phyloP scores from a whole-genome alignment of 2,888 invertebrate species.

The Coremacera marginata region DNA sequence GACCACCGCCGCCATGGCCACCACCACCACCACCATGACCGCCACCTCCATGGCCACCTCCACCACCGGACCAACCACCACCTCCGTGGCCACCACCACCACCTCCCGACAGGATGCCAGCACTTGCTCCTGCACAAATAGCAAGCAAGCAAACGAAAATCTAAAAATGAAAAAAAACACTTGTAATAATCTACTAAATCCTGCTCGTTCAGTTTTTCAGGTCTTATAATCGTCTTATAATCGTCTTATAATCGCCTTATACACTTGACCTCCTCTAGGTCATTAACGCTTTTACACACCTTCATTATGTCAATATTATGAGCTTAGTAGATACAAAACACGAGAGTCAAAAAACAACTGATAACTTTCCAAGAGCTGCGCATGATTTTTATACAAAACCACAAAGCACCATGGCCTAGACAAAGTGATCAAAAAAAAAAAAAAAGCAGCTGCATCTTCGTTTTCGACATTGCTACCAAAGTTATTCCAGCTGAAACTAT shows the following conservation, averaged over 20 bases:
- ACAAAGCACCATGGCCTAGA: not conserved
- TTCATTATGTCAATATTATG: slow-evolving; percentile 51
- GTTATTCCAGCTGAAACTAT: too few relatives aligned
- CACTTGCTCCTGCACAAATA: slow-evolving; percentile 55
- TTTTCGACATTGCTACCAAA: too few relatives aligned
- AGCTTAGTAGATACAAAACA: slow-evolving; percentile 34
- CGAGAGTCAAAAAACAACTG: slow-evolving; percentile 15
- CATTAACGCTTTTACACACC: slow-evolving; percentile 48
- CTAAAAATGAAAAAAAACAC: slow-evolving; percentile 36
- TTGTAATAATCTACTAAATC: too few relatives aligned
- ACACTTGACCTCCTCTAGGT: too few relatives aligned
- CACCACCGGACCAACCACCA: slow-evolving; percentile 45
- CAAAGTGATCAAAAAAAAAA: too few relatives aligned
- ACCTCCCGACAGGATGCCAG: slow-evolving; percentile 53
- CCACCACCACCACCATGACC: slow-evolving; percentile 41
- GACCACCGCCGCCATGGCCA: slow-evolving; percentile 42
- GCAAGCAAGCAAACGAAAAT: slow-evolving; percentile 59
- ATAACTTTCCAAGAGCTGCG: not conserved
- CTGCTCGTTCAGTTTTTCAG: too few relatives aligned
- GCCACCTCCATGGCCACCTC: slow-evolving; percentile 47
- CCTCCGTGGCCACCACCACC: slow-evolving; percentile 50
- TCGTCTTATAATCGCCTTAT: too few relatives aligned
- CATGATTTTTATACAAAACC: slow-evolving; percentile 11
- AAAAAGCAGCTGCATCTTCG: too few relatives aligned
- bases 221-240: too few relatives aligned